Base-by-base conservation (phyloP, 2,113 vertebrate genomes). In the Brachyistius frenatus region DNA sequence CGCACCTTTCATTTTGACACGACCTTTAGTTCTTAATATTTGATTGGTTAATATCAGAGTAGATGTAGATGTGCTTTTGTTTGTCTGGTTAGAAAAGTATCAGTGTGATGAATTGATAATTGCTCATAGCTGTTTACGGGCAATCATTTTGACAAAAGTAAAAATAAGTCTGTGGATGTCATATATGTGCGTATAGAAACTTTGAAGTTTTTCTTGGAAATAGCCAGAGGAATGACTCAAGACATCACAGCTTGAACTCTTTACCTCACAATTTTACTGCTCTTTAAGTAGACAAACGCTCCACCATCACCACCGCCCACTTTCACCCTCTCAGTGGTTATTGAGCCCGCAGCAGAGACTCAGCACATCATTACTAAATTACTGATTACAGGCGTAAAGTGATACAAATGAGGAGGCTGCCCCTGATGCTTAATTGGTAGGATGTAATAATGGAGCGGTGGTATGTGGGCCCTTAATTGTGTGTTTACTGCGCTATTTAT, bases 401-500 rank as follows among this genome's bases (percentile, higher is more conserved):
- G 36, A 87, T 88, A 88, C 84, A 88, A 88, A 89, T 82, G 86
- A 89, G 88, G 86, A 90, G 81, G 84, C 65, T 80, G 78, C 83
- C 83, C 84, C 83, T 54, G 79, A 89, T 56, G 84, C 83, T 89
- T 93, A 94, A 93, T 91, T 90, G 91, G 73, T 86, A 75, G 80
- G 81, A 90, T 90, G 88, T 91, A 93, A 93, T 94, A 92, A 91
- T 33, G 50, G 74, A 78, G 78, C 86, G 47, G 76, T 84, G 84
- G 89, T 91, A 91, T 86, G 85, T 86, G 81, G 86, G 87, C 83
- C 76, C 75, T 85, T 93, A 94, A 94, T 93, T 93, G 90, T 92
- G 85, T 93, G 89, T 91, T 93, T 93, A 88, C 83, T 62, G 80
- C 86, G 88, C 79, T 91, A 92, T 92, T 93, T 93, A 92, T 90